phyloP scores from a whole-genome alignment of 2,797 vertebrate genomes.

The Lepilemur septentrionalis region DNA sequence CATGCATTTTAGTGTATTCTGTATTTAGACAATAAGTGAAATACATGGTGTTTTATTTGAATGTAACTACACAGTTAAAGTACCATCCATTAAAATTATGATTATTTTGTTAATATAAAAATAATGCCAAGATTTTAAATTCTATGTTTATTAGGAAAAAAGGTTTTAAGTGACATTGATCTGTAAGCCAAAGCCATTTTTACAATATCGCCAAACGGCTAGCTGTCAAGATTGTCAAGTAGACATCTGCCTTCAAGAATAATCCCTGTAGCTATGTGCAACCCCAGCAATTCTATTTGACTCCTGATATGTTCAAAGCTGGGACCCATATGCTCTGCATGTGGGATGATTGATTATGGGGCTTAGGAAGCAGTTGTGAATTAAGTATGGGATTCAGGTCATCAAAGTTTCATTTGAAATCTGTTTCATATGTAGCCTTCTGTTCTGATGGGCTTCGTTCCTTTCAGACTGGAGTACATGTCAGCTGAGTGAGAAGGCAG shows the following conservation, averaged over 20 bases:
- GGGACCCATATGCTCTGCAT: slow-evolving; percentile 58
- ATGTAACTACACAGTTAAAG: neutral
- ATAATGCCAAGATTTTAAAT: neutral
- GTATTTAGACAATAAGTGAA: neutral
- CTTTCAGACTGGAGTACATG: slow-evolving; percentile 97
- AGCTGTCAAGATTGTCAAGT: slow-evolving; percentile 31
- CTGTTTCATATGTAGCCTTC: slow-evolving; percentile 28
- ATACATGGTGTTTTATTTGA: neutral
- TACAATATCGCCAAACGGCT: neutral
- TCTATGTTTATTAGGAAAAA: neutral
- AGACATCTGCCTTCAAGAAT: slow-evolving; percentile 63
- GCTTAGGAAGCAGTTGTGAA: slow-evolving; percentile 66
- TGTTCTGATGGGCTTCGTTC: slow-evolving; percentile 56
- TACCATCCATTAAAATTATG: neutral
- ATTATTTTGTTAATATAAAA: neutral
- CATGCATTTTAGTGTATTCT: neutral
- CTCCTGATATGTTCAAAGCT: slow-evolving; percentile 53
- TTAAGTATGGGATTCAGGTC: slow-evolving; percentile 65
- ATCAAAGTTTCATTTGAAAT: slow-evolving; percentile 57
- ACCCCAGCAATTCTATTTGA: slow-evolving; percentile 58
- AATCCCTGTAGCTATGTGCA: slow-evolving; percentile 50
- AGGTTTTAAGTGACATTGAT: slow-evolving; percentile 45
- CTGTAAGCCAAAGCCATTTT: neutral
- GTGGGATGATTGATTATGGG: slow-evolving; percentile 56
- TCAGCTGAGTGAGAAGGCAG: slow-evolving; percentile 95